A percentile compares a stretch with the other conserved stretches of the same genome.
Conservation (phyloP, 2,113 vertebrate genomes). For the Ammodramus savannarum region DNA sequence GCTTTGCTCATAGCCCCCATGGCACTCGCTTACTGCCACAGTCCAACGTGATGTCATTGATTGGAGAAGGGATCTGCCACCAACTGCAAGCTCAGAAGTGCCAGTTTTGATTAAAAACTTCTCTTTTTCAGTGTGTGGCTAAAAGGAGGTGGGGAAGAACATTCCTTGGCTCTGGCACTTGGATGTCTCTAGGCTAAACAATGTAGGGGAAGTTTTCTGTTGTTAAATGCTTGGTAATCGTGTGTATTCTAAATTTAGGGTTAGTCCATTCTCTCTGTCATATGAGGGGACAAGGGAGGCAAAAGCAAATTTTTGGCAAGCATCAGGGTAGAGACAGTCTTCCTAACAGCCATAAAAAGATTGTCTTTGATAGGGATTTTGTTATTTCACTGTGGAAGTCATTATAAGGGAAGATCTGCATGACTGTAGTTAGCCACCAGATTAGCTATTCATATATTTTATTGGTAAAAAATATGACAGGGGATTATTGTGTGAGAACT, state of each 20-base stretch:
- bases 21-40: not conserved
- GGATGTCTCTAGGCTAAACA: not conserved
- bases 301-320: not conserved
- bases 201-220: slow-evolving; percentile 13
- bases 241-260: slow-evolving; percentile 1
- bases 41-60: not conserved
- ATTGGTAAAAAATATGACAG: slow-evolving; percentile 47
- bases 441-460: slow-evolving; percentile 56
- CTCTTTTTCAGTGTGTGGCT: not conserved
- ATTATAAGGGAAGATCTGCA: slow-evolving; percentile 7
- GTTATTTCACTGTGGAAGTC: slow-evolving; percentile 24
- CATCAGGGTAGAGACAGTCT: not conserved
- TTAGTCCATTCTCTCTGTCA: not conserved
- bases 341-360: slow-evolving; percentile 14
- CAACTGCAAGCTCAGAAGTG: not conserved
- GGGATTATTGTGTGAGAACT: slow-evolving; percentile 54
- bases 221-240: not conserved
- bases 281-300: not conserved
- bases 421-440: slow-evolving; percentile 10
- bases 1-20: not conserved
- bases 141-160: not conserved
- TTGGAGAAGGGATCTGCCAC: not conserved
- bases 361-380: slow-evolving; percentile 21
- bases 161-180: slow-evolving; percentile 25
- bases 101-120: slow-evolving; percentile 25